Base-by-base conservation (phyloP, 2,113 vertebrate genomes). In the Esox niger region DNA sequence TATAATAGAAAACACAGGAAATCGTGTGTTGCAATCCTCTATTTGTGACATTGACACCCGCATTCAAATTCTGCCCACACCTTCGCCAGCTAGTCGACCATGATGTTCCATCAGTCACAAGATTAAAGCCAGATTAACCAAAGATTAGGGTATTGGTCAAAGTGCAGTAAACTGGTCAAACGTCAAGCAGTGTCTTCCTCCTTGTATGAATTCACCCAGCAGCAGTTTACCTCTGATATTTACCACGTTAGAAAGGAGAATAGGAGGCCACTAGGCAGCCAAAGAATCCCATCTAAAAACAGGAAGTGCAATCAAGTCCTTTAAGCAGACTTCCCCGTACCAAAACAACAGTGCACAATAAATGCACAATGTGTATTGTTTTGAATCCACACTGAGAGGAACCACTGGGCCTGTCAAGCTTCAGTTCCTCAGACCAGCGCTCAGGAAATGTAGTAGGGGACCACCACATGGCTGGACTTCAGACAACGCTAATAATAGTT, bases 281-380 rank as follows among this genome's bases (percentile, higher is more conserved):
- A 71, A 78, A 81, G 63, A 69, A 54, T 81, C 13, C 17, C 65
- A 73, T 32, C 54, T 35, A 68, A 85, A n/a, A 84, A 87, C 87
- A 90, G 88, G 86, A 88, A 87, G 83, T 71, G 69, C 78, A 81
- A 80, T 83, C 82, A 79, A 57, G 64, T 69, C 74, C 70, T 68
- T 61, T 59, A 31, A 49, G 66, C 74, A 68, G 46, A 77, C 81
- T 87, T 90, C 84, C 86, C 82, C 4, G 46, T 69, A 35, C 66
- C 62, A 73, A 59, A 4, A 31, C 58, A 63, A 25, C 56, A 54
- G 68, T 60, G 26, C 17, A 6, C 20, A 13, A 52, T 17, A 71
- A 32, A 43, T 54, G n/a, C 60, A 63, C 47, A 54, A 29, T 21
- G 13, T 64, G 54, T 69, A 25, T 46, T 54, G 52, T 62, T 72